Conservation (phyloP, 2,113 vertebrate genomes). For the Ptilonorhynchus violaceus region DNA sequence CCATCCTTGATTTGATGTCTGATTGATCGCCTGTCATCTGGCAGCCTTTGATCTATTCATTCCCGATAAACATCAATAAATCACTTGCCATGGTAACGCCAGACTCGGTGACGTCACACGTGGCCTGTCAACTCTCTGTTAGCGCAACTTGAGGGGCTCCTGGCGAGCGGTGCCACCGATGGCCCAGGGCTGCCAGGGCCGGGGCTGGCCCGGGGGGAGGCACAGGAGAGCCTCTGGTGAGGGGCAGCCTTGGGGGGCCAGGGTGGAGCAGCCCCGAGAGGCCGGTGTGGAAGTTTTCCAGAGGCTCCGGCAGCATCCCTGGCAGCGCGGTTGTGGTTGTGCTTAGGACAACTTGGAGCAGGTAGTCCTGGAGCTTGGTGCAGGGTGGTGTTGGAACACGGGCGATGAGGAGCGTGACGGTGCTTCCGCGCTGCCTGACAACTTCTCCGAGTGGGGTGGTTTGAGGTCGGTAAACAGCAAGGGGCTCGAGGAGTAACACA, state of each 20-base stretch:
- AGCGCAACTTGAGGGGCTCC: conserved; percentile 66
- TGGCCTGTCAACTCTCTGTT: conserved; percentile 79
- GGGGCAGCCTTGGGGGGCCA: not conserved
- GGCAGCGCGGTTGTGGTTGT: accelerated
- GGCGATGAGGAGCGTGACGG: accelerated
- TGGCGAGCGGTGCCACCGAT: not conserved
- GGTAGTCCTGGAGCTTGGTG: not conserved
- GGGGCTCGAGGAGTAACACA: not conserved
- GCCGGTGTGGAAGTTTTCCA: not conserved
- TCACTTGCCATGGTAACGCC: conserved; percentile 85
- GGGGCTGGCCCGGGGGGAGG: not conserved
- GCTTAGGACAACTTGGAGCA: not conserved
- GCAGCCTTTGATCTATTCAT: conserved; percentile 98
- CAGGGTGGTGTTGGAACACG: accelerated
- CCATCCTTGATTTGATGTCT: conserved; percentile 96
- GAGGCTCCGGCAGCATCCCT: not conserved
- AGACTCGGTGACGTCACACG: conserved; percentile 85
- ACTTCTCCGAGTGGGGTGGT: not conserved
- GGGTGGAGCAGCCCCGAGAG: not conserved
- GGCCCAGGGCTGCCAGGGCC: conserved; percentile 8
- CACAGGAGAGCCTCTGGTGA: not conserved
- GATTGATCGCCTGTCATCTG: conserved; percentile 94
- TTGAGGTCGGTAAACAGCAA: not conserved
- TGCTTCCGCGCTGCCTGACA: not conserved
- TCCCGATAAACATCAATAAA: conserved; percentile 99